Evolutionary conservation across 2,113 vertebrate species (phyloP), one percentile per base, ranked within the genome.

Genomic region (Psephotus haematonotus): DNA sequence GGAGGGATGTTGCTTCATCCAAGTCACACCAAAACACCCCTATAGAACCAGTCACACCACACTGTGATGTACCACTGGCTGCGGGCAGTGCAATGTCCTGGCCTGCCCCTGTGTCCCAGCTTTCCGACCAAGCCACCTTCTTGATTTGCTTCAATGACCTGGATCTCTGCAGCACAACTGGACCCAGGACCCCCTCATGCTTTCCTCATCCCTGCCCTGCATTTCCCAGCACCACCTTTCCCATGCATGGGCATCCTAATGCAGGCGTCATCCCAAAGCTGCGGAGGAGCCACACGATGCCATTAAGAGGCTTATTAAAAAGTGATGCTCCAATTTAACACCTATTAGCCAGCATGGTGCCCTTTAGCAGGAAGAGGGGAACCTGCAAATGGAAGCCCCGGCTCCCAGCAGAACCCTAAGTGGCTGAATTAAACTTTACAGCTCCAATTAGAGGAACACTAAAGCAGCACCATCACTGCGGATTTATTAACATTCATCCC

Each of bases 251-350:
- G 52, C 53, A 68, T 83, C 79, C 75, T 93, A 86, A 92, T 12
- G 17, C 76, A 55, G 74, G 82, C 53, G 90, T 88, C 46, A 77
- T 85, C 35, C 78, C 37, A 71, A 91, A 96, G 92, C 95, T 93
- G 96, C 97, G 89, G 47, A 90, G 84, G 89, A 97, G 53, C 81
- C 6, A 8, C 92, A 88, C 14, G 6, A 82, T 95, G 93, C 95
- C 96, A 96, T 98, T 97, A 98, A 97, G 97, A 92, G 62, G 57
- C 96, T 97, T 97, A 98, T 98, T 97, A 98, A 98, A 98, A 95
- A 98, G 97, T 97, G 98, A 98, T 97, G 97, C 92, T 88, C 95
- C 95, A 95, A 98, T 98, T 98, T 98, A 98, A 98, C 97, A 98
- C 97, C 92, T 98, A 98, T 98, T 98, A 98, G 97, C 95, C 90